A percentile compares a stretch with the other conserved stretches of the same genome.
These are phyloP conservation scores for Sylvicola cinctus DNA, from an alignment of 2,888 invertebrate species.

Conservation along the genomic window DNA sequence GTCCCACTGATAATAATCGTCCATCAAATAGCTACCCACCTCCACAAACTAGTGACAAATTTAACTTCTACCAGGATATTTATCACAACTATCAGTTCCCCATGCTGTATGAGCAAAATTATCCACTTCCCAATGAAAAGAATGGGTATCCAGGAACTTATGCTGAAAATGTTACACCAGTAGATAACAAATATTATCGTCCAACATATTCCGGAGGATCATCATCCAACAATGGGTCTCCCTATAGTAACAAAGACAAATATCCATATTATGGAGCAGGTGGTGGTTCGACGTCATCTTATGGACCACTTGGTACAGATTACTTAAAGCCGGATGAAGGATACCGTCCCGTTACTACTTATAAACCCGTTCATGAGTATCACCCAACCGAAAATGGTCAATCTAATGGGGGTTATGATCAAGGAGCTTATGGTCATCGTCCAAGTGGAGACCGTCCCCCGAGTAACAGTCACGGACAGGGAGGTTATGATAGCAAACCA, in stretches of 20 bases:
- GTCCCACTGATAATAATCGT: background rate
- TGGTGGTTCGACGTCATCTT: too few species aligned
- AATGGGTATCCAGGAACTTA: slow-evolving; percentile 21
- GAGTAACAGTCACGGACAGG: slow-evolving; percentile 20
- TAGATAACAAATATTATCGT: slow-evolving; percentile 16
- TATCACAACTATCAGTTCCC: slow-evolving; percentile 23
- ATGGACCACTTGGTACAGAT: too few species aligned
- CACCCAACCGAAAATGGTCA: too few species aligned
- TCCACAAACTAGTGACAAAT: slow-evolving; percentile 12
- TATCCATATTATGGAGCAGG: too few species aligned
- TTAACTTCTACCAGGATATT: slow-evolving; percentile 22
- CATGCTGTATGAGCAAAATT: slow-evolving; percentile 22
- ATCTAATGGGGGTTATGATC: slow-evolving; percentile 11
- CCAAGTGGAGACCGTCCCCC: slow-evolving; percentile 16
- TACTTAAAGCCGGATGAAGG: too few species aligned
- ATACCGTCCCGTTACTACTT: too few species aligned
- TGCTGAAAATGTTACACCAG: slow-evolving; percentile 21
- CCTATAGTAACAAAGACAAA: too few species aligned
- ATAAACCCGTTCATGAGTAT: too few species aligned
- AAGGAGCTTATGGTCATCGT: slow-evolving; percentile 1
- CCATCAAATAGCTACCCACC: slow-evolving; percentile 2
- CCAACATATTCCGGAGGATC: too few species aligned
- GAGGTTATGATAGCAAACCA: too few species aligned
- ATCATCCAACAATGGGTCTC: slow-evolving; percentile 1
- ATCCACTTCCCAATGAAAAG: slow-evolving; percentile 20